A percentile compares a stretch with the other conserved stretches of the same genome.
Evolutionary conservation across 2,888 invertebrate genomes (phyloP).

Genomic region (Spilarctia lutea): DNA sequence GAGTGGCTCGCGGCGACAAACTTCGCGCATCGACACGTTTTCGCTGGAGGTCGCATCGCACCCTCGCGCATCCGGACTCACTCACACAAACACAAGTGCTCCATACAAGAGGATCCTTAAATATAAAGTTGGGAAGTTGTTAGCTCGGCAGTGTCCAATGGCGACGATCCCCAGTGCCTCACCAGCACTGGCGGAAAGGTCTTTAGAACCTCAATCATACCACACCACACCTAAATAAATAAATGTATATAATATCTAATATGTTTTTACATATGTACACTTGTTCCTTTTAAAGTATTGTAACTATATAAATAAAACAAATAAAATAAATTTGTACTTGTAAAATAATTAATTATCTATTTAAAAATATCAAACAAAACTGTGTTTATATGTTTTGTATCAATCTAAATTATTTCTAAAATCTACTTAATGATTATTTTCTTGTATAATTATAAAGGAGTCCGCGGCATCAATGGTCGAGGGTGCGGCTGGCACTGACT

Average conservation of each 20-base stretch:
- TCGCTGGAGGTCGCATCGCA: not conserved
- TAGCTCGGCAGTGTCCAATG: conserved; percentile 55
- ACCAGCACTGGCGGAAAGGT: conserved; percentile 69
- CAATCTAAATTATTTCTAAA: conserved; percentile 76
- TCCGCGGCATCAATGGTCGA: conserved; percentile 59
- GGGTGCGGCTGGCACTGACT: conserved; percentile 16
- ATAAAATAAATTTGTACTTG: conserved; percentile 82
- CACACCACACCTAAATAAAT: conserved; percentile 82
- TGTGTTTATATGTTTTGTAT: conserved; percentile 69
- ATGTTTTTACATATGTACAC: conserved; percentile 85
- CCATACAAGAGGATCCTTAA: conserved; percentile 35
- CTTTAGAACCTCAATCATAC: conserved; percentile 75
- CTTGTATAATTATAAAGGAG: conserved; percentile 73
- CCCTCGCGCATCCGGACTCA: conserved; percentile 5
- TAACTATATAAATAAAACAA: conserved; percentile 77
- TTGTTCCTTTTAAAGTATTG: conserved; percentile 75
- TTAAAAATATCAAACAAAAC: conserved; percentile 72
- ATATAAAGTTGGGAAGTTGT: conserved; percentile 48
- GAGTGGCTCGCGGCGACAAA: conserved; percentile 63
- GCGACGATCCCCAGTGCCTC: conserved; percentile 66
- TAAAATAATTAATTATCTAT: conserved; percentile 72
- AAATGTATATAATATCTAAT: conserved; percentile 82
- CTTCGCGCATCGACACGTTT: not conserved
- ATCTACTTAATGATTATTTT: conserved; percentile 83
- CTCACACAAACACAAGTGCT: conserved; percentile 22